Conservation (phyloP, 2,113 vertebrate species). For the Phoenicopterus ruber region DNA sequence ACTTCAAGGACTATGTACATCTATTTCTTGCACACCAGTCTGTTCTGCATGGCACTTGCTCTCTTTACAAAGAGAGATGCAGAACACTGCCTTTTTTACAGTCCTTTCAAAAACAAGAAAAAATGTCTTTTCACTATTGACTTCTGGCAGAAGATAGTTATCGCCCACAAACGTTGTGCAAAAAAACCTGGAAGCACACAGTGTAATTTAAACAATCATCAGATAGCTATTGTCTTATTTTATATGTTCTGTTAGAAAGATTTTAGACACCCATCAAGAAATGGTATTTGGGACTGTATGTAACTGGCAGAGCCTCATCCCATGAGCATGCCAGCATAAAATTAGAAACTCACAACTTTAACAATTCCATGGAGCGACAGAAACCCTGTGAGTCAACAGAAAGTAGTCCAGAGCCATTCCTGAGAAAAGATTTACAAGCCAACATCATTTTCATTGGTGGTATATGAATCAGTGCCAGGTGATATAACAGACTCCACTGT, state of each 20-base stretch:
- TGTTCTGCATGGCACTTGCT: not conserved
- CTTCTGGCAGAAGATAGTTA: not conserved
- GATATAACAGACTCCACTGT: not conserved
- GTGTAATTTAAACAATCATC: not conserved
- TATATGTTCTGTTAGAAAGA: not conserved
- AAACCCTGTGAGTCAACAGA: slow-evolving; percentile 40
- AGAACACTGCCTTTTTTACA: not conserved
- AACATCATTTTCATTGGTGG: slow-evolving; percentile 26
- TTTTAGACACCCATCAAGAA: not conserved
- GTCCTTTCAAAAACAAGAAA: not conserved
- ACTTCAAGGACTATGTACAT: not conserved
- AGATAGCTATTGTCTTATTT: not conserved
- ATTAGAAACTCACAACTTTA: slow-evolving; percentile 45
- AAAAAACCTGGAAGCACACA: not conserved
- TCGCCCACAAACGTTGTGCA: not conserved
- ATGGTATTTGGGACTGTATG: slow-evolving; percentile 23
- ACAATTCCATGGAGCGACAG: slow-evolving; percentile 15
- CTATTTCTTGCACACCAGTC: not conserved
- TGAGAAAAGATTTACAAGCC: slow-evolving; percentile 25
- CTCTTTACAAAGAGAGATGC: not conserved
- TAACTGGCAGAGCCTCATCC: slow-evolving; percentile 42
- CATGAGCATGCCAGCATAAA: slow-evolving; percentile 9
- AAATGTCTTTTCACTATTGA: not conserved
- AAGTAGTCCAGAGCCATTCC: slow-evolving; percentile 21
- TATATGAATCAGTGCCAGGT: slow-evolving; percentile 52